Percentiles rank a stretch among this genome's conserved stretches.
Evolutionary conservation across 2,113 vertebrate genomes (phyloP).

Genomic region (Coturnix japonica): DNA sequence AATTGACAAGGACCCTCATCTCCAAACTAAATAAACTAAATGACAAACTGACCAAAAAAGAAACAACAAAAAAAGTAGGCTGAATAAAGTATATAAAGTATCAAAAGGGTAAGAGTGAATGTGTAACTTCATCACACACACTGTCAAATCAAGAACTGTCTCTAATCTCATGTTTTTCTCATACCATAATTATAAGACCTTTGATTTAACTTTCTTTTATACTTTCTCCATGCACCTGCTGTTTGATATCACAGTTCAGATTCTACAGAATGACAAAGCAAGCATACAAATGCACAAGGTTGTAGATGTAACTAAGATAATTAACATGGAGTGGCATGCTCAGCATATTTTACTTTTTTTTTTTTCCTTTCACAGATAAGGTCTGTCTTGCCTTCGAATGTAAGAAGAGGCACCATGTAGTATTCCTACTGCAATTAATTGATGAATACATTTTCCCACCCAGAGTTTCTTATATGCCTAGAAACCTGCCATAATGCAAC

Average conservation of each 20-base stretch:
- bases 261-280: constrained; percentile 40
- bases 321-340: constrained; percentile 40
- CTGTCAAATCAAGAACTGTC: not conserved
- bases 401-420: not conserved
- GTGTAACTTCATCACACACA: not conserved
- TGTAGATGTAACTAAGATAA: constrained; percentile 50
- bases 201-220: constrained; percentile 49
- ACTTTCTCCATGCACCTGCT: constrained; percentile 39
- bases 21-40: not conserved
- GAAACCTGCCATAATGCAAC: not conserved
- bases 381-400: constrained; percentile 42
- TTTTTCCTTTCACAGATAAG: not conserved
- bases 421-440: constrained; percentile 40
- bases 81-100: not conserved
- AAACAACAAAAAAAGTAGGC: not conserved
- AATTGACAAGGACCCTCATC: too few relatives aligned
- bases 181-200: constrained; percentile 5
- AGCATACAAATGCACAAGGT: constrained; percentile 46
- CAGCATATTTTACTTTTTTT: constrained; percentile 39
- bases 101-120: not conserved
- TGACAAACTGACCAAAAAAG: not conserved
- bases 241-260: constrained; percentile 41
- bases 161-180: constrained; percentile 33
- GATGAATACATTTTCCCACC: not conserved
- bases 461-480: not conserved